Base-by-base conservation (phyloP, 2,797 vertebrate species). In the Zenarchopterus dispar region DNA sequence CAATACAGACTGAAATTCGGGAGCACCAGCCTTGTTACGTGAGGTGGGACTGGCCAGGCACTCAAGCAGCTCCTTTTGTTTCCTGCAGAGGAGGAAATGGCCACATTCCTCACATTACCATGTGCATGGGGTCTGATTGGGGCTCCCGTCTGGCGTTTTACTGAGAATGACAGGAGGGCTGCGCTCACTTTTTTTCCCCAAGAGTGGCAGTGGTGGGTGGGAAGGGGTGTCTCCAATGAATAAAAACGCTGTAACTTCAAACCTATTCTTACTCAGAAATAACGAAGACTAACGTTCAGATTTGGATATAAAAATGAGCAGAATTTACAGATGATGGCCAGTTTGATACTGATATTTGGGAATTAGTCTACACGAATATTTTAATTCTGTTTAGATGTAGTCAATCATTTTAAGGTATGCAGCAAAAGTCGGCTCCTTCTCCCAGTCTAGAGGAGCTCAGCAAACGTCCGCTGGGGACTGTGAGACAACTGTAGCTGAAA, bases 51-150 rank as follows among this genome's bases (percentile, higher is more conserved):
- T 74, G 80, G 74, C 76, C 53, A 50, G 83, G 78, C 74, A 77
- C 88, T 90, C 84, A 82, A 77, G 87, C 83, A 76, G 78, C 84
- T 90, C 82, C 87, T 89, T 93, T 94, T 94, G 92, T 94, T 88
- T 88, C 79, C 84, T 86, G 83, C 81, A 85, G 88, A 90, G 86
- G 91, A 94, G 93, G 93, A 95, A 94, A 93, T 94, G 90, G 89
- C 88, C 69, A 44, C 93, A 94, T 95, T 94, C 93, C 92, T 92
- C 80, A 85, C 91, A 94, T 95, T 94, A 94, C 88, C 93, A 93
- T 93, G 92, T 92, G 88, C 93, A 93, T 92, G 84, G 89, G 88
- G 84, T 90, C 77, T 75, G 70, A 82, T 63, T 43, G 21, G 84
- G 84, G 77, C 79, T 80, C 80, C 81, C 70, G 67, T 79, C 77